Evolutionary conservation across 2,797 vertebrate genomes (phyloP), one percentile per base, ranked within the genome.

Genomic region (Hypotaenidia philippensis): DNA sequence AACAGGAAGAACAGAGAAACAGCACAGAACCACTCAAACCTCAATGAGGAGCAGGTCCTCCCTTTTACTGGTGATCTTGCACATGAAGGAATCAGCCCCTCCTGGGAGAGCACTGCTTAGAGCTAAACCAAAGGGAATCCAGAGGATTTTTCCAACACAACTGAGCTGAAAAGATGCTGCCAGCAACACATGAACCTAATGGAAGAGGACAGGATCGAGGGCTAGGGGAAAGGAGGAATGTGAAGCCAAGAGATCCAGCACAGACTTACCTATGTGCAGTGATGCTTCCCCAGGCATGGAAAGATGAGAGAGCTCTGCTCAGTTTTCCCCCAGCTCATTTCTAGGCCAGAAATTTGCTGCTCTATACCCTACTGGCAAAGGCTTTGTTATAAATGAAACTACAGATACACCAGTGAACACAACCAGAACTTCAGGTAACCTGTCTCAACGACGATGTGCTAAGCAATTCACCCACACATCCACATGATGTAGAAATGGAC

Each of bases 1-100:
- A 82, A 50, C 2, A 80, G 86, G 61, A 95, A 15, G 75, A 86
- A 1, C 31, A 93, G 55, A 57, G 60, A 21, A 32, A n/a, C 11
- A 8, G 55, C n/a, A 34, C 56, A 90, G 55, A 49, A 38, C 32
- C 26, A 31, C 16, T 16, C 60, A 59, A 36, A 31, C 5, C 36
- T 34, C 80, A 80, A 59, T 6, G 89, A 82, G 64, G 91, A 95
- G 34, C 78, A 71, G 61, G 55, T 36, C 44, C 41, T 91, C 6
- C 75, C 90, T 0, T 4, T 66, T 5, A 4, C 93, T 83, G 80
- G 75, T 84, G 63, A 19, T 18, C 29, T n/a, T 3, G 36, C 57
- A 11, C 57, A 0, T 0, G 21, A 6, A 11, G 34, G 72, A 9
- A n/a, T 34, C 4, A 40, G 60, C 22, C 11, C 22, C 26, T 87